Conservation (phyloP, 1,140 invertebrate genomes). For the Drosophila ercepeae region DNA sequence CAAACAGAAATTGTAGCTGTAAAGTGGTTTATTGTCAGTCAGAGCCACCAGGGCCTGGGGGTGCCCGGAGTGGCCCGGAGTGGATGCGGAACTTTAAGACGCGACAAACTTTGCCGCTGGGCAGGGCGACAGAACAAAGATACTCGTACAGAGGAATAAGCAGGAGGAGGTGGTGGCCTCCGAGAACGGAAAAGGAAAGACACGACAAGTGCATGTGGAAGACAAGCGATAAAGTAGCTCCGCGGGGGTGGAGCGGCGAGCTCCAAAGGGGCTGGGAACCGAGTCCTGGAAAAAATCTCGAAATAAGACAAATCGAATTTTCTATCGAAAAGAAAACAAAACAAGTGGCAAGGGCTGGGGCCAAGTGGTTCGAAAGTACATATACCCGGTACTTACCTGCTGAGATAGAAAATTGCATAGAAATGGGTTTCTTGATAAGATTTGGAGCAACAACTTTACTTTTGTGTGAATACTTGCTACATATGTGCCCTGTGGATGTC, state of each 20-base stretch:
- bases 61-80: slow-evolving; percentile 11
- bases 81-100: slow-evolving; percentile 35
- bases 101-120: slow-evolving; percentile 75
- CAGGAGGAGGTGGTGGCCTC: not conserved
- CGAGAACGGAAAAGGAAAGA: slow-evolving; percentile 1
- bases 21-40: slow-evolving; percentile 77
- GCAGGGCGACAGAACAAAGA: slow-evolving; percentile 58
- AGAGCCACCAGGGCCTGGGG: slow-evolving; percentile 21
- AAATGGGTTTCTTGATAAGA: not conserved
- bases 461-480: too few species aligned
- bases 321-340: slow-evolving; percentile 15
- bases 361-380: not conserved
- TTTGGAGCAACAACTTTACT: too few species aligned
- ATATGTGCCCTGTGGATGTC: not conserved
- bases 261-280: not conserved
- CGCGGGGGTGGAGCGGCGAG: slow-evolving; percentile 35
- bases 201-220: slow-evolving; percentile 18
- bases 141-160: slow-evolving; percentile 34
- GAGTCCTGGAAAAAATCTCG: slow-evolving; percentile 14
- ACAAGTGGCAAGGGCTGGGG: slow-evolving; percentile 2
- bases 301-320: slow-evolving; percentile 66
- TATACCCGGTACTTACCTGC: not conserved
- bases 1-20: slow-evolving; percentile 62
- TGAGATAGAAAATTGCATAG: not conserved
- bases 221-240: slow-evolving; percentile 67